Percentiles rank a stretch among this genome's conserved stretches.
Conservation (phyloP, 2,888 invertebrate species). For the Athalia cordata region DNA sequence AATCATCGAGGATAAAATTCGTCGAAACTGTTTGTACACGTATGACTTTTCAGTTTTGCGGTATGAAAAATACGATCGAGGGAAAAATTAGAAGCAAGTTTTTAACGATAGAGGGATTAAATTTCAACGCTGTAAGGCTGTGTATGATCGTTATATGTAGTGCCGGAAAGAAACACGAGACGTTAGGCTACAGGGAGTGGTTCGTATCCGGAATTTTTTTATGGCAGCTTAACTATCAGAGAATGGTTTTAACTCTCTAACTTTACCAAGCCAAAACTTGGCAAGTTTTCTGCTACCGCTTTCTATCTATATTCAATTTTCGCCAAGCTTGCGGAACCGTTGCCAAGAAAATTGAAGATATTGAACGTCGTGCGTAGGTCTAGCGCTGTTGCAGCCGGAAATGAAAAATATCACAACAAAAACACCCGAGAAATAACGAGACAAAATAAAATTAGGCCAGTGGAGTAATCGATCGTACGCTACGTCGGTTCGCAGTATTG, state of each 20-base stretch:
- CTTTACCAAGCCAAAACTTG: background rate
- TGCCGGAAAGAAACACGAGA: background rate
- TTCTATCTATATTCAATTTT: slow-evolving; percentile 23
- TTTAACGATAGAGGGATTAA: too few species aligned
- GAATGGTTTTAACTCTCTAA: background rate
- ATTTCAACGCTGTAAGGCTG: too few species aligned
- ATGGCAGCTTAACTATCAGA: background rate
- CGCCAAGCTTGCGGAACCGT: slow-evolving; percentile 1
- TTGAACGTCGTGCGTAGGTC: background rate
- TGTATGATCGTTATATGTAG: background rate
- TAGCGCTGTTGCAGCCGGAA: background rate
- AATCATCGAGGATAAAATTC: too few species aligned
- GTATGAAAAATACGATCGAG: too few species aligned
- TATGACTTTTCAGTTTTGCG: too few species aligned
- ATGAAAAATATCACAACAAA: background rate
- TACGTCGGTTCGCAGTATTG: too few species aligned
- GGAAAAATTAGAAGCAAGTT: too few species aligned
- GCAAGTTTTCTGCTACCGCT: slow-evolving; percentile 1
- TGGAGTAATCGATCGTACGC: too few species aligned
- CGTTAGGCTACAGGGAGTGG: background rate
- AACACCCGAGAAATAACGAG: background rate
- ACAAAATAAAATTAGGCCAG: background rate
- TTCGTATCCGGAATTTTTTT: background rate
- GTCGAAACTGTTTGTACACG: too few species aligned
- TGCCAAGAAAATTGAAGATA: slow-evolving; percentile 31